These are phyloP conservation scores for Amphipoea lucens DNA, from an alignment of 2,888 invertebrate species.

Conservation along the genomic window DNA sequence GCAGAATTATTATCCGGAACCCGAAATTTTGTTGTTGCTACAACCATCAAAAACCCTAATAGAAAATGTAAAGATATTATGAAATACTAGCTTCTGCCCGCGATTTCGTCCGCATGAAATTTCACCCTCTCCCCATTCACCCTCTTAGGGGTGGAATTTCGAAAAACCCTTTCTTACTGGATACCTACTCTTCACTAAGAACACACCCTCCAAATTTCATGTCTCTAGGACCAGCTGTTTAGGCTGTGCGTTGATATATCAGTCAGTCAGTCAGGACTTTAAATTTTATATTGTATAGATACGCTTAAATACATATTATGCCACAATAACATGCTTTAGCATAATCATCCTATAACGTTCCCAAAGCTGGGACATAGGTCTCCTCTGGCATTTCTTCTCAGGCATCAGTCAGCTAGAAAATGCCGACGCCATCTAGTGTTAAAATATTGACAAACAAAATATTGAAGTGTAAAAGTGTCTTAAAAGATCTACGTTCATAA, in stretches of 20 bases:
- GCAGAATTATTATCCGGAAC: conserved; percentile 34
- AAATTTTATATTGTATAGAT: too few species aligned
- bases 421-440: neutral
- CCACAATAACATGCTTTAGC: neutral
- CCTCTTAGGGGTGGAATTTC: too few species aligned
- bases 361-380: neutral
- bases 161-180: too few species aligned
- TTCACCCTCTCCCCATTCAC: too few species aligned
- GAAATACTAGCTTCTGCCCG: neutral
- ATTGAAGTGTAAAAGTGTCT: neutral
- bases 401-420: neutral
- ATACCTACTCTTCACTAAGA: too few species aligned
- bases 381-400: neutral
- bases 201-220: too few species aligned
- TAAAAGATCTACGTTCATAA: neutral
- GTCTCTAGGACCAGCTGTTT: too few species aligned
- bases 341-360: neutral
- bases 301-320: neutral
- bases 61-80: conserved; percentile 4
- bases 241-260: too few species aligned
- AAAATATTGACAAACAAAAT: neutral
- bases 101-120: too few species aligned
- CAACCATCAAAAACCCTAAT: neutral
- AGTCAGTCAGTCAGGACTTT: too few species aligned
- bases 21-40: conserved; percentile 10